phyloP scores from a whole-genome alignment of 1,140 invertebrate species.

The Coenobita brevimanus region DNA sequence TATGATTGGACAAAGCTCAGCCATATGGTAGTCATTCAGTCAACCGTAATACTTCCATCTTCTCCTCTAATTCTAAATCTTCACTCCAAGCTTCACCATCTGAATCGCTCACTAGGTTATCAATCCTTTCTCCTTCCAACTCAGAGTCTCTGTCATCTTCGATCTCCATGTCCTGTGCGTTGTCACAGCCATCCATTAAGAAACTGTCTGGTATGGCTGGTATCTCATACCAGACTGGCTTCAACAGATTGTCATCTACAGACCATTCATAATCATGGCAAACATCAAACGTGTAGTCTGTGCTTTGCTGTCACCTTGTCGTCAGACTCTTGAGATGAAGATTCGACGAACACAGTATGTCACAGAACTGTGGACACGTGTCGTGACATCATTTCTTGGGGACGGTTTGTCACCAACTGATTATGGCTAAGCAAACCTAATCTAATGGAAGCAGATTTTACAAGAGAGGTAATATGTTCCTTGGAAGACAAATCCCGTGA shows the following conservation, averaged over 20 bases:
- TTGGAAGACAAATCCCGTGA: too few relatives aligned
- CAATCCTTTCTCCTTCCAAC: too few relatives aligned
- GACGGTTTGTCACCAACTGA: too few relatives aligned
- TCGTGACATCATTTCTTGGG: too few relatives aligned
- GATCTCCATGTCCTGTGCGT: too few relatives aligned
- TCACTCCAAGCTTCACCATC: conserved; percentile 5
- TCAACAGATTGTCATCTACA: not conserved
- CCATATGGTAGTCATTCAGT: too few relatives aligned
- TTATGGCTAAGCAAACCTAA: too few relatives aligned
- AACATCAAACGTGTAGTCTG: not conserved
- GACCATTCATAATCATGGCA: not conserved
- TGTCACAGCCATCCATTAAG: not conserved
- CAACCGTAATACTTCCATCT: too few relatives aligned
- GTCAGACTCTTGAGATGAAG: not conserved
- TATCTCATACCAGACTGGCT: not conserved
- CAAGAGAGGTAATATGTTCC: too few relatives aligned
- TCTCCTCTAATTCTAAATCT: not conserved
- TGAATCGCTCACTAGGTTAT: not conserved
- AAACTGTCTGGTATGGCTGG: not conserved
- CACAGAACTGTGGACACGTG: not conserved
- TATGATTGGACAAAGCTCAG: too few relatives aligned
- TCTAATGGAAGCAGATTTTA: too few relatives aligned
- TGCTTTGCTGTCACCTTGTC: not conserved
- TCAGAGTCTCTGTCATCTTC: not conserved
- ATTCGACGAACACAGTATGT: not conserved